Percentiles rank a stretch among this genome's conserved stretches.
phyloP scores from a whole-genome alignment of 2,113 vertebrate genomes.

The Excalfactoria chinensis region DNA sequence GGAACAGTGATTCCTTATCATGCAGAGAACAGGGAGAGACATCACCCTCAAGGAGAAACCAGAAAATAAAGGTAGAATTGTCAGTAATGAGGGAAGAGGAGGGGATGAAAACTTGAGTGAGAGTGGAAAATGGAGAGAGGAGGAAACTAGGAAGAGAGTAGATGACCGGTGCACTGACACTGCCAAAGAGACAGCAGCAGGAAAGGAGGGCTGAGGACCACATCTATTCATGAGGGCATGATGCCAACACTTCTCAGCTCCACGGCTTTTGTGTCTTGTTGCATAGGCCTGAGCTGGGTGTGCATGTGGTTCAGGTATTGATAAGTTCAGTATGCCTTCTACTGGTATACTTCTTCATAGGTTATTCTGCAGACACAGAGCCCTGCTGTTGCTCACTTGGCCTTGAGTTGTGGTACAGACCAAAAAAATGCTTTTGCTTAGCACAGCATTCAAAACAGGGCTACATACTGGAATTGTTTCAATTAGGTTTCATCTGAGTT shows the following conservation, averaged over 20 bases:
- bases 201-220: neutral
- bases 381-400: rapidly evolving
- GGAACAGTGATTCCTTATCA: neutral
- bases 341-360: neutral
- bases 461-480: neutral
- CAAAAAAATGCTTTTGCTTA: neutral
- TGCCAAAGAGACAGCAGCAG: neutral
- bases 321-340: neutral
- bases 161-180: neutral
- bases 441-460: neutral
- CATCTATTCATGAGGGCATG: rapidly evolving
- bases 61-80: neutral
- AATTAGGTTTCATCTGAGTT: neutral
- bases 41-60: neutral
- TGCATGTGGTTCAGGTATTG: neutral
- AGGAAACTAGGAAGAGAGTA: neutral
- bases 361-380: neutral
- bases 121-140: neutral
- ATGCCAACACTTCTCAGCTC: neutral
- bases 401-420: neutral
- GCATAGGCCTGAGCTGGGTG: neutral
- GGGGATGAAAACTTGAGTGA: rapidly evolving
- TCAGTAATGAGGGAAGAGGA: neutral
- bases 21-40: neutral
- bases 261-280: neutral